These are phyloP conservation scores for Biston betularia DNA, from an alignment of 2,888 invertebrate genomes.

Conservation along the genomic window DNA sequence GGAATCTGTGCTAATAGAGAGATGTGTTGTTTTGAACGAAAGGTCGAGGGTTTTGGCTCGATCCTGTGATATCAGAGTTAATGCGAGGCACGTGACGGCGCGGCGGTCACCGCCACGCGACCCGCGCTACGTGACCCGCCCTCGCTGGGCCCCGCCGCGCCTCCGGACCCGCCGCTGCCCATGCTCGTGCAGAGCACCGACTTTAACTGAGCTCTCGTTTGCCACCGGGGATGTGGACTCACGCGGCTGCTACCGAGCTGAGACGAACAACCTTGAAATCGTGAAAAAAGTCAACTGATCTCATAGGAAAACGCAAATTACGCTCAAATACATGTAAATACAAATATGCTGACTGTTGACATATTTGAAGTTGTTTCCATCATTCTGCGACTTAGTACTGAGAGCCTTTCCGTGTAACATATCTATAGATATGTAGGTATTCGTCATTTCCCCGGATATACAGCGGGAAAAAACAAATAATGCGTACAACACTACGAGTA, in stretches of 20 bases:
- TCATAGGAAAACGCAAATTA: too few species aligned
- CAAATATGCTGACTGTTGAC: too few species aligned
- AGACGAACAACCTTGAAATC: too few species aligned
- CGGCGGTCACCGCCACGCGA: conserved; percentile 22
- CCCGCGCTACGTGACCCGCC: conserved; percentile 39
- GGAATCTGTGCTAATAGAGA: conserved; percentile 1
- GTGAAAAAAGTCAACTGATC: too few species aligned
- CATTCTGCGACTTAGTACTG: too few species aligned
- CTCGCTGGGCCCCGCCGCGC: conserved; percentile 37
- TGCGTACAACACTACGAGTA: background rate
- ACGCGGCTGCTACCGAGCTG: background rate
- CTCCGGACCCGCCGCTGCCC: too few species aligned
- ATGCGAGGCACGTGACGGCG: conserved; percentile 36
- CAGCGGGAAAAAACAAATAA: background rate
- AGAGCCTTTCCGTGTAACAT: too few species aligned
- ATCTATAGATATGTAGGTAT: too few species aligned
- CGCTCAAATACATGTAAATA: too few species aligned
- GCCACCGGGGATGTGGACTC: background rate
- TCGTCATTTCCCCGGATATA: background rate
- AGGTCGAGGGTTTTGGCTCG: conserved; percentile 1
- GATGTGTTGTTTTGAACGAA: background rate
- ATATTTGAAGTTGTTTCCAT: too few species aligned
- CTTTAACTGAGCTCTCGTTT: too few species aligned
- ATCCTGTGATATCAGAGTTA: conserved; percentile 22
- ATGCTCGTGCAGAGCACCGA: too few species aligned